Evolutionary conservation across 2,888 invertebrate genomes (phyloP), one percentile per base, ranked within the genome.

Genomic region (Noctua pronuba): DNA sequence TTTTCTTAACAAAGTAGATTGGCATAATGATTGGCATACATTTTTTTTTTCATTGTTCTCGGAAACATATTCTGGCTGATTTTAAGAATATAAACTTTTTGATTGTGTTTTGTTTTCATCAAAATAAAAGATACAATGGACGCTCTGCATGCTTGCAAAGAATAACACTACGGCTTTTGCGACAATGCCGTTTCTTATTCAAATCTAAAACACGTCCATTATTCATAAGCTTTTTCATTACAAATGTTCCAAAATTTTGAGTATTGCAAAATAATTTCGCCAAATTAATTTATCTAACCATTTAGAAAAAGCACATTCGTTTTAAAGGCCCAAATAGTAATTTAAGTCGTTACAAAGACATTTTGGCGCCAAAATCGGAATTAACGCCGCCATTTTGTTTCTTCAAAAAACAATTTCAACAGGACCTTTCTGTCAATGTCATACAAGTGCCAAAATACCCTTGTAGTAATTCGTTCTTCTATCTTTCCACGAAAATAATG

Each of bases 211-310:
- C n/a, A 69, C 35, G 7, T n/a, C 41, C 64, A 73, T 64, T 64
- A 65, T n/a, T 52, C 72, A 76, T 69, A 66, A 75, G 82, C 80
- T 82, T 86, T 75, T 65, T 67, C 3, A 58, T 67, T 66, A 69
- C 65, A 68, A 73, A 77, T 77, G 65, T 83, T 80, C 66, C 69
- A 49, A 55, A 75, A 52, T 55, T 7, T 55, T 73, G 0, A 66
- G 13, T 1, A 41, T 55, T 52, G 18, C 10, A 28, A 1, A 38
- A 38, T 16, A 28, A 3, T 21, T 62, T n/a, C 13, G 10, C 52
- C 24, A 52, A 18, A 31, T 3, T 8, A n/a, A n/a, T 3, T 16
- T 28, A 4, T 21, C 18, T 4, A 60, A 31, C 60, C 28, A 18
- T 60, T 60, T 58, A 2, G 16, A 58, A 6, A 16, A 46, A 60